Evolutionary conservation across 2,113 vertebrate species (phyloP).

Genomic region (Gymnogyps californianus): DNA sequence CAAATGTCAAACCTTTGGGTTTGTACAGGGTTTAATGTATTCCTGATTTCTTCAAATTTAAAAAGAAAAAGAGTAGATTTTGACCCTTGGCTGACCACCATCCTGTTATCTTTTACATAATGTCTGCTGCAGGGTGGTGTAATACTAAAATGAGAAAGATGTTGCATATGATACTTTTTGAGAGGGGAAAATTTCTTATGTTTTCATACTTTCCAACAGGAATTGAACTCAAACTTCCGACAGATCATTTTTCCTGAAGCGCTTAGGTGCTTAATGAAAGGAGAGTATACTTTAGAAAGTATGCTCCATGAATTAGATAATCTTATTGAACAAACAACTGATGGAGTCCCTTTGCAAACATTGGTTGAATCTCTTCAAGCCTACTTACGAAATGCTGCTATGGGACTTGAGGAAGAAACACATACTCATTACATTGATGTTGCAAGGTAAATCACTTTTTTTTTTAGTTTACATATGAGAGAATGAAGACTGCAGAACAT

Average conservation of each 20-base stretch:
- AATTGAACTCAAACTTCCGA: conserved; percentile 96
- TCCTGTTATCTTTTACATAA: background rate
- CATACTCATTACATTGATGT: conserved; percentile 89
- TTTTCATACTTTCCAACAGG: conserved; percentile 69
- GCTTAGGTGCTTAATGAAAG: conserved; percentile 92
- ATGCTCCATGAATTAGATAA: conserved; percentile 91
- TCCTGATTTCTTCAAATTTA: background rate
- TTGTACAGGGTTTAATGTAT: background rate
- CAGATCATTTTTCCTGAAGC: conserved; percentile 99
- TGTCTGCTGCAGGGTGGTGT: background rate
- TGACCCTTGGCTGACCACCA: background rate
- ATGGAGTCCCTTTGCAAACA: conserved; percentile 87
- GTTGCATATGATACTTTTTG: background rate
- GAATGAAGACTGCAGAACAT: background rate
- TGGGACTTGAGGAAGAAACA: conserved; percentile 87
- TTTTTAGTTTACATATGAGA: background rate
- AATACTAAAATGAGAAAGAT: background rate
- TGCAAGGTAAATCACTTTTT: conserved; percentile 77
- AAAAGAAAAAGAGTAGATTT: background rate
- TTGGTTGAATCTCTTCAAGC: conserved; percentile 87
- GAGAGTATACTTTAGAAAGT: conserved; percentile 90
- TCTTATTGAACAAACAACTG: conserved; percentile 92
- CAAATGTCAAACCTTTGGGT: background rate
- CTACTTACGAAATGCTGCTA: conserved; percentile 82
- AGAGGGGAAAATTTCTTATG: background rate